Evolutionary conservation across 1,140 invertebrate species (phyloP), one percentile per base, ranked within the genome.

Genomic region (Tetramorium simillimum): DNA sequence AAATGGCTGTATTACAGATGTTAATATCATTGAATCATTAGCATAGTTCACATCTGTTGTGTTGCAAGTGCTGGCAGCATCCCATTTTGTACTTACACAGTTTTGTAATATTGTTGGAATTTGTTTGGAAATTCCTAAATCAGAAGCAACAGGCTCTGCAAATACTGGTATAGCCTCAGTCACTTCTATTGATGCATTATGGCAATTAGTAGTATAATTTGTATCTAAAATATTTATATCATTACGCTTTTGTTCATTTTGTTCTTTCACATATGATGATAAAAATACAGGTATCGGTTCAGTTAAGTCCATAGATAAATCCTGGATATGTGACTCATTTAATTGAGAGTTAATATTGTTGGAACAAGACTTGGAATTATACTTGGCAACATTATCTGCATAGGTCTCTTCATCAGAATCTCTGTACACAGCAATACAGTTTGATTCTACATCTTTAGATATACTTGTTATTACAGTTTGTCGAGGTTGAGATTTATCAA

Each of bases 111-210:
- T 69, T 12, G 10, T 46, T 21, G 58, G 4, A 69, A 24, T 40
- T 24, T 81, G 40, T 28, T 69, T 0, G 9, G 3, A 16, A 81
- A 14, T 24, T 24, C 0, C 6, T 53, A 69, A 69, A 69, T 24
- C 43, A 53, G 9, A 70, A 40, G 16, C 21, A 9, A 18, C 3
- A 69, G 63, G 40, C 4, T 12, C 18, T n/a, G 6, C 16, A 18
- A 37, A 56, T 28, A 40, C 33, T 46, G 40, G 67, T 67, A 88
- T 12, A 37, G 28, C 9, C 10, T 84, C 12, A 3, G 62, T 90
- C 21, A 91, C 86, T 82, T 88, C 86, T 21, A 82, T 82, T 49
- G 87, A 76, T n/a, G 37, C 4, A 58, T 43, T 69, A 80, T 69
- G 51, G 12, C 24, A 49, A 21, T 37, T 37, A 33, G 2, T 40